Evolutionary conservation across 2,113 vertebrate genomes (phyloP), one percentile per base, ranked within the genome.

Genomic region (Chaetorhynchus papuensis): DNA sequence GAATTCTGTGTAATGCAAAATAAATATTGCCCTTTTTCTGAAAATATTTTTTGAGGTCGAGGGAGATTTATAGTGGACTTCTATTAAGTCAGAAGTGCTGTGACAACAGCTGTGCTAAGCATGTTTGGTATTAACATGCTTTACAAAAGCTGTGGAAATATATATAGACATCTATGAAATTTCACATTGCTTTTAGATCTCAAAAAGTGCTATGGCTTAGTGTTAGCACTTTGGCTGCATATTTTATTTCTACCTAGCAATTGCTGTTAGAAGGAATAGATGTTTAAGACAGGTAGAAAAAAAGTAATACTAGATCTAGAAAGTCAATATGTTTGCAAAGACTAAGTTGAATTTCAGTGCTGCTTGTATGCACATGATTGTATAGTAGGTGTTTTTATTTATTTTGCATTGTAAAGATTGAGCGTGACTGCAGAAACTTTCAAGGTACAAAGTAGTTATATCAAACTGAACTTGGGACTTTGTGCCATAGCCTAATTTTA

Each of bases 1-100:
- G 96, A 95, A 96, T 97, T 96, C 90, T 97, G 84, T 96, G 92
- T 96, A 94, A 96, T 96, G 78, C 83, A 97, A 97, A 96, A 97
- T 94, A 97, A 98, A 96, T 97, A 96, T 85, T 94, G 71, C 89
- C 93, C 93, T 96, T 94, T 97, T 89, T 91, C 91, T 91, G 91
- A 96, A 97, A 95, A 71, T 86, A 93, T 84, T 95, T 94, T 96
- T 96, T 91, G 90, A 94, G 93, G 79, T 87, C 6, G 0, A 90
- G 56, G 50, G 76, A 90, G 19, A 85, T 70, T 95, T 96, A 75
- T 89, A 81, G 31, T 80, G 49, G 71, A 94, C 89, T 93, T 95
- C 84, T 76, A 77, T 96, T 90, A 96, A 97, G 87, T 90, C 53
- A 23, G 93, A 92, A 92, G 78, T 66, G 54, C 75, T 96, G 76